Percentiles rank a stretch among this genome's conserved stretches.
Conservation (phyloP, 64 coral and sea anemone species). For the Montipora capricornis region DNA sequence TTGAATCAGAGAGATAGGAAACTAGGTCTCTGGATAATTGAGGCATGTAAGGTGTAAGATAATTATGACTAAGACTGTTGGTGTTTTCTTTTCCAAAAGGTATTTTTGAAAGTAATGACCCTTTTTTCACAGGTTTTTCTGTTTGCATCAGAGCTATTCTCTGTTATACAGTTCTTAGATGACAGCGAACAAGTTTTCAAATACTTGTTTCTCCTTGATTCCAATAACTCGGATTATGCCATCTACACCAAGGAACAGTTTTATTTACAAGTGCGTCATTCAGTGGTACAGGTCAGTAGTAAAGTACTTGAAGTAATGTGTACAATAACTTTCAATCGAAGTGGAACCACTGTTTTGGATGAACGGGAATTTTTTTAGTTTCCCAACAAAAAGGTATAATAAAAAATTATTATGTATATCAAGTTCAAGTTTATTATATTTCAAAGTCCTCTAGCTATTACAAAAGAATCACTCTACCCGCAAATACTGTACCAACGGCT, state of each 20-base stretch:
- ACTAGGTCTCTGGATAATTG: too few species aligned
- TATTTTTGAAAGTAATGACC: too few species aligned
- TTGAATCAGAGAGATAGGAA: too few species aligned
- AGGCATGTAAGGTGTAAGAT: too few species aligned
- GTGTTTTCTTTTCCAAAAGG: background rate
- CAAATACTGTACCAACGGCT: too few species aligned
- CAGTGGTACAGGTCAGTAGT: conserved; percentile 73
- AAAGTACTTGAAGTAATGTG: background rate
- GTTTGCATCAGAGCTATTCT: conserved; percentile 86
- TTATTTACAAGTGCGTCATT: conserved; percentile 76
- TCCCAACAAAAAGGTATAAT: background rate
- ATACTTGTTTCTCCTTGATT: conserved; percentile 68
- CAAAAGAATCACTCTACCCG: too few species aligned
- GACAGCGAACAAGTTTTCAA: conserved; percentile 68
- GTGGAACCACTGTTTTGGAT: background rate
- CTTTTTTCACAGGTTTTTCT: conserved; percentile 62
- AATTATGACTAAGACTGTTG: background rate
- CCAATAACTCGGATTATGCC: conserved; percentile 37
- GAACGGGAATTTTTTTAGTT: background rate
- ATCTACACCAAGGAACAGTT: conserved; percentile 86
- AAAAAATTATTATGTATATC: background rate
- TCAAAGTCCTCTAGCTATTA: too few species aligned
- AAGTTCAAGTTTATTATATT: too few species aligned
- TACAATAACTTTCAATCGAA: background rate
- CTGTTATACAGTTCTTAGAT: conserved; percentile 77